Percentiles rank a stretch among this genome's conserved stretches.
These are phyloP conservation scores for Zeugodacus cucurbitae DNA, from an alignment of 1,140 invertebrate species.

Conservation along the genomic window DNA sequence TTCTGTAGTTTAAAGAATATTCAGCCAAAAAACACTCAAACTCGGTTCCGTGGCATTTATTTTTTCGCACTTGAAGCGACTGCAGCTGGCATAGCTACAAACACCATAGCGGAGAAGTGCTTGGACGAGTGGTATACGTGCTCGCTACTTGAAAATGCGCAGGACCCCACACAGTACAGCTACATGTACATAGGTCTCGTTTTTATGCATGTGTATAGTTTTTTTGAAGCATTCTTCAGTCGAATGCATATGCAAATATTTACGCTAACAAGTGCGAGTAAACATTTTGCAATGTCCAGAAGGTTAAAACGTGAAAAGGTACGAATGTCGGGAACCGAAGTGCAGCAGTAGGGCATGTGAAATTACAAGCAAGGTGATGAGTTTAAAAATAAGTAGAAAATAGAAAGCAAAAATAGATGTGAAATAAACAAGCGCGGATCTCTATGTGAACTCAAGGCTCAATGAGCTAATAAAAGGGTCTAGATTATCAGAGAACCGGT, in stretches of 20 bases:
- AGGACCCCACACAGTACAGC: not conserved
- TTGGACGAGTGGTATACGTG: not conserved
- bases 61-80: not conserved
- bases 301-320: not conserved
- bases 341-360: not conserved
- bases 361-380: not conserved
- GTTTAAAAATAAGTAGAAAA: too few relatives aligned
- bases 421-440: too few relatives aligned
- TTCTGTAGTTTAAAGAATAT: not conserved
- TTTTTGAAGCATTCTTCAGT: not conserved
- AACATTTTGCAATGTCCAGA: constrained; percentile 8
- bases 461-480: too few relatives aligned
- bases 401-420: too few relatives aligned
- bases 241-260: constrained; percentile 22
- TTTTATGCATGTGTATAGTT: not conserved
- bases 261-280: constrained; percentile 5
- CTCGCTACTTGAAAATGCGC: not conserved
- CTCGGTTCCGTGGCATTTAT: not conserved
- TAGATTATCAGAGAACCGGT: too few relatives aligned
- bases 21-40: not conserved
- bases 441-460: too few relatives aligned
- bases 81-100: not conserved
- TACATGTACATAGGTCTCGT: not conserved
- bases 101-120: not conserved
- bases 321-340: too few relatives aligned